phyloP scores from a whole-genome alignment of 2,797 vertebrate genomes.

The Salarias fasciatus region DNA sequence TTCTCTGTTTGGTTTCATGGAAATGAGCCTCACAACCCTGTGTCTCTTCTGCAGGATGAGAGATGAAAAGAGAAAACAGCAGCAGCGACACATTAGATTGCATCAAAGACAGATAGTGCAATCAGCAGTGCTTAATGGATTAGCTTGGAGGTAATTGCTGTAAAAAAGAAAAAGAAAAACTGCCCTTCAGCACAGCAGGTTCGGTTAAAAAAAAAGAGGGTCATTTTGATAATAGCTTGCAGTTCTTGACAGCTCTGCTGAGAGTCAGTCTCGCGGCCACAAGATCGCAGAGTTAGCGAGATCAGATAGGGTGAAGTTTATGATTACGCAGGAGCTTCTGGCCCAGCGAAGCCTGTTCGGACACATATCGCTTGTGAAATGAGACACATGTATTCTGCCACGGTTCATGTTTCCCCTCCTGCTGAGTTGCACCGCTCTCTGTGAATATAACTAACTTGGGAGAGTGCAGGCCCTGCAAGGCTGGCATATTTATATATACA shows the following conservation, averaged over 20 bases:
- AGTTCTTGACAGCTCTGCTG: slow-evolving; percentile 22
- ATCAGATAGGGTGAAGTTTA: slow-evolving; percentile 16
- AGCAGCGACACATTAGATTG: slow-evolving; percentile 1
- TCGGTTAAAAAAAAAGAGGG: slow-evolving; percentile 6
- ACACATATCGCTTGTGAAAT: slow-evolving; percentile 47
- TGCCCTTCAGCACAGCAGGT: neutral
- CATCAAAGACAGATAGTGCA: slow-evolving; percentile 5
- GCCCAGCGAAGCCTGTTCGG: slow-evolving; percentile 20
- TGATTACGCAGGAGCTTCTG: slow-evolving; percentile 7
- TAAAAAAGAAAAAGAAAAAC: slow-evolving; percentile 9
- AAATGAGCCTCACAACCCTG: slow-evolving; percentile 30
- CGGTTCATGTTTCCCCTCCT: slow-evolving; percentile 67
- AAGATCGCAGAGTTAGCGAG: slow-evolving; percentile 17
- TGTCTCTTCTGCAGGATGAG: neutral
- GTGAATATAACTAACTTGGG: neutral
- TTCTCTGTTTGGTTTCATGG: slow-evolving; percentile 39
- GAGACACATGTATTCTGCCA: slow-evolving; percentile 47
- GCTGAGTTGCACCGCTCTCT: slow-evolving; percentile 46
- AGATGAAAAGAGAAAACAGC: slow-evolving; percentile 22
- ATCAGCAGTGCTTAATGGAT: slow-evolving; percentile 26
- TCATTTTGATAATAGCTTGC: slow-evolving; percentile 30
- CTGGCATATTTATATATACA: too few relatives aligned
- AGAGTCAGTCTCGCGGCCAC: neutral
- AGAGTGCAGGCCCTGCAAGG: too few relatives aligned
- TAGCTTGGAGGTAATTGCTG: slow-evolving; percentile 26